Evolutionary conservation across 2,113 vertebrate genomes (phyloP).

Genomic region (Phainopepla nitens): DNA sequence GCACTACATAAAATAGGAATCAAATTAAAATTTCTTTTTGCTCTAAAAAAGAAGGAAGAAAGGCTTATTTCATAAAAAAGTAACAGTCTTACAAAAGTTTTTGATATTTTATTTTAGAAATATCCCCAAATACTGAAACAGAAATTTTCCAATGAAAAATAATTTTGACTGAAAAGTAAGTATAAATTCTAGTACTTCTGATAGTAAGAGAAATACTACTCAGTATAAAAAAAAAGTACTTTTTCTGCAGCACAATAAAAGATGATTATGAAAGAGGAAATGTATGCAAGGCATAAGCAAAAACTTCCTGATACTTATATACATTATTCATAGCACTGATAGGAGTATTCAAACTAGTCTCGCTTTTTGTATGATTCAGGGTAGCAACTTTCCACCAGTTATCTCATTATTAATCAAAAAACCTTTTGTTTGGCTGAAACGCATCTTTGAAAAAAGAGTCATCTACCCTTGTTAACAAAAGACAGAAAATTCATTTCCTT

Average conservation of each 20-base stretch:
- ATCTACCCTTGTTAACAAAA: neutral
- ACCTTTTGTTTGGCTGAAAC: neutral
- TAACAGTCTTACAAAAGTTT: neutral
- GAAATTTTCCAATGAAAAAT: neutral
- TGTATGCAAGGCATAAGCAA: neutral
- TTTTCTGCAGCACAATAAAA: constrained; percentile 5
- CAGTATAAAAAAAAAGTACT: neutral
- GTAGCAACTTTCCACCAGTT: neutral
- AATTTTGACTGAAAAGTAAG: neutral
- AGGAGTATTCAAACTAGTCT: neutral
- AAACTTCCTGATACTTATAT: constrained; percentile 5
- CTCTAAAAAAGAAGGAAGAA: neutral
- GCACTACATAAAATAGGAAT: neutral
- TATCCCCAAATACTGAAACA: neutral
- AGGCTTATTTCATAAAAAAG: neutral
- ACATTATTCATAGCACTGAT: constrained; percentile 41
- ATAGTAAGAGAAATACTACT: neutral
- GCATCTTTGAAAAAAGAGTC: neutral
- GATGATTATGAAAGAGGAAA: constrained; percentile 49
- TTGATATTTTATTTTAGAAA: neutral
- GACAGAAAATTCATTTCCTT: neutral
- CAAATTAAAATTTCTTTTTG: neutral
- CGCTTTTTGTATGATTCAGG: neutral
- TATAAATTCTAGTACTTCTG: neutral
- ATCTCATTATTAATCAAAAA: neutral